phyloP scores from a whole-genome alignment of 1,140 invertebrate species.

The Achatina immaculata region DNA sequence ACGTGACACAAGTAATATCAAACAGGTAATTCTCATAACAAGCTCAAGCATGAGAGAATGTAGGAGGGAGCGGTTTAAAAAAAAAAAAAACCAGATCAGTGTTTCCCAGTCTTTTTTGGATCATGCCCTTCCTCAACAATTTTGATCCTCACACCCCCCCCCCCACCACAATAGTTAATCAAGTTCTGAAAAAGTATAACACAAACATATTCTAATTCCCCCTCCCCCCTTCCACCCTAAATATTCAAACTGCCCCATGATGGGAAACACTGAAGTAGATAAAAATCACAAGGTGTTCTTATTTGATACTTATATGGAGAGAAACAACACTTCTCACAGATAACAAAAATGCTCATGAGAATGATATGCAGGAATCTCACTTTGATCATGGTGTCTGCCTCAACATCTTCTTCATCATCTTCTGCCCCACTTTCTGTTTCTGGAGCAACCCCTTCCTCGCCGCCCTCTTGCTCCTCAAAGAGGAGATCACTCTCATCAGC shows the following conservation, averaged over 20 bases:
- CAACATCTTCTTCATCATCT: slow-evolving; percentile 77
- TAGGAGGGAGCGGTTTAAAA: too few relatives aligned
- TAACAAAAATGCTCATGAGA: not conserved
- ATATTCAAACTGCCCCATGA: not conserved
- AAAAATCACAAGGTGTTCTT: not conserved
- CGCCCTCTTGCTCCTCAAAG: slow-evolving; percentile 37
- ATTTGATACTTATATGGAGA: not conserved
- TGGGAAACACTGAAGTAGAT: not conserved
- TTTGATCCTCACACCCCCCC: too few relatives aligned
- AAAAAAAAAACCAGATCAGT: too few relatives aligned
- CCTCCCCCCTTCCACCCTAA: not conserved
- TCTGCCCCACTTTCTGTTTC: slow-evolving; percentile 73
- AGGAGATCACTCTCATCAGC: slow-evolving; percentile 36
- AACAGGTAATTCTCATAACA: too few relatives aligned
- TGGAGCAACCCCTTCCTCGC: slow-evolving; percentile 55
- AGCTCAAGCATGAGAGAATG: too few relatives aligned
- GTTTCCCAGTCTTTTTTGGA: too few relatives aligned
- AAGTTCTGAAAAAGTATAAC: not conserved
- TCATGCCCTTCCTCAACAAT: too few relatives aligned
- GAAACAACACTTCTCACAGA: too few relatives aligned
- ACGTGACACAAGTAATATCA: too few relatives aligned
- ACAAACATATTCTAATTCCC: too few relatives aligned
- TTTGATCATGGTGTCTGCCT: slow-evolving; percentile 85
- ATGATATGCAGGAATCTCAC: slow-evolving; percentile 69
- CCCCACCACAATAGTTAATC: too few relatives aligned